Conservation (phyloP, 64 coral and sea anemone genomes). For the Pocillopora damicornis region DNA sequence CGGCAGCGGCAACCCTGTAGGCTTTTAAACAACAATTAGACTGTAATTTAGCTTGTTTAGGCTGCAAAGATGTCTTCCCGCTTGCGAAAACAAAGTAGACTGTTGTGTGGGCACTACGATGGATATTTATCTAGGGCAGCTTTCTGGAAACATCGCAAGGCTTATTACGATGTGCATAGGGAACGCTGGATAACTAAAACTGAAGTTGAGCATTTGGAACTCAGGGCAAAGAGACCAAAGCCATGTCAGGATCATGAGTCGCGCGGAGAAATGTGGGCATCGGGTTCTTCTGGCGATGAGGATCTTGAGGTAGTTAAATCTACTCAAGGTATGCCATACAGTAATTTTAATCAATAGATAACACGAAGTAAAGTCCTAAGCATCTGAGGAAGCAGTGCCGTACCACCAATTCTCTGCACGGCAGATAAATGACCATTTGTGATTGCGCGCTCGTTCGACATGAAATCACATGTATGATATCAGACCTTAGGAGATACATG, state of each 20-base stretch:
- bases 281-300: slow-evolving; percentile 13
- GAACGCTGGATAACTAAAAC: slow-evolving; percentile 1
- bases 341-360: not conserved
- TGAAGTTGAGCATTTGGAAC: not conserved
- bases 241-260: not conserved
- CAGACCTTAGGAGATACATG: no score
- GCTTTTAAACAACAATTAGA: no score
- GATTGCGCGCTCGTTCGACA: no score
- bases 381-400: not conserved
- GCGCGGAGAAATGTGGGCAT: not conserved
- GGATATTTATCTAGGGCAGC: not conserved
- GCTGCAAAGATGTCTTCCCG: slow-evolving; percentile 14
- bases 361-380: not conserved
- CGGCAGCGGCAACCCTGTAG: no score
- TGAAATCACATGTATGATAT: no score
- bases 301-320: not conserved
- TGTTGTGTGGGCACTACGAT: slow-evolving; percentile 4
- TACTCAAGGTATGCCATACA: not conserved
- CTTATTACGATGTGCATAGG: slow-evolving; percentile 1
- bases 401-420: fast-evolving
- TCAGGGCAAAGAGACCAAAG: not conserved
- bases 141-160: slow-evolving; percentile 23
- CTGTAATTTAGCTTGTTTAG: no score
- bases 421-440: no score
- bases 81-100: slow-evolving; percentile 9